A percentile compares a stretch with the other conserved stretches of the same genome.
phyloP scores from a whole-genome alignment of 2,888 invertebrate species.

The Crossocerus cetratus region DNA sequence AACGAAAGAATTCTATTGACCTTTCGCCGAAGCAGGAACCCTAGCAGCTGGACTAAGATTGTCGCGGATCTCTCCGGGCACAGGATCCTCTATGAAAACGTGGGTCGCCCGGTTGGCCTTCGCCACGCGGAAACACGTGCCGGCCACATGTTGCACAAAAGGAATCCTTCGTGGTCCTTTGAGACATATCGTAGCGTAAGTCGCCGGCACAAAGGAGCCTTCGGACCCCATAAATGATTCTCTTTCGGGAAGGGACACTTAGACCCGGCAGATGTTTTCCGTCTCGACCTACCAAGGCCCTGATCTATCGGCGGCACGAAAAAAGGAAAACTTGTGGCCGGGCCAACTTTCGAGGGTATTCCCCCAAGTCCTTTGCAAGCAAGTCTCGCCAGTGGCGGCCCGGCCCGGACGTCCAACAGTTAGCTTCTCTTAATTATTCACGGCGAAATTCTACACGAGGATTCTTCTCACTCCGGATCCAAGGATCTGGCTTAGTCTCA shows the following conservation, averaged over 20 bases:
- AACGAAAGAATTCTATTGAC: constrained; percentile 54
- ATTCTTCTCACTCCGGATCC: too few relatives aligned
- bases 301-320: constrained; percentile 5
- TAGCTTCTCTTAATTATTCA: too few relatives aligned
- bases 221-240: constrained; percentile 55
- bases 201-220: constrained; percentile 58
- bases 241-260: constrained; percentile 39
- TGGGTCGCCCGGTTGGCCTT: constrained; percentile 50
- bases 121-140: constrained; percentile 72
- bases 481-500: too few relatives aligned
- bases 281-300: constrained; percentile 43
- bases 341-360: not conserved
- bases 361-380: too few relatives aligned
- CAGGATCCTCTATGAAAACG: constrained; percentile 63
- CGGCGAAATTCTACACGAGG: too few relatives aligned
- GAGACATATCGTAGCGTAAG: constrained; percentile 55
- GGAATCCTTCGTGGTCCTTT: constrained; percentile 68
- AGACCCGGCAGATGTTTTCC: constrained; percentile 64
- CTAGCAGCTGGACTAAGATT: constrained; percentile 59
- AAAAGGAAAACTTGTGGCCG: constrained; percentile 6
- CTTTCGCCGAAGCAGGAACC: constrained; percentile 46
- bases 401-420: too few relatives aligned
- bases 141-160: constrained; percentile 76
- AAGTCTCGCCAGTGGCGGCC: too few relatives aligned
- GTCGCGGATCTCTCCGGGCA: constrained; percentile 44